Conservation (phyloP, 2,888 invertebrate species). For the Diarsia mendica region DNA sequence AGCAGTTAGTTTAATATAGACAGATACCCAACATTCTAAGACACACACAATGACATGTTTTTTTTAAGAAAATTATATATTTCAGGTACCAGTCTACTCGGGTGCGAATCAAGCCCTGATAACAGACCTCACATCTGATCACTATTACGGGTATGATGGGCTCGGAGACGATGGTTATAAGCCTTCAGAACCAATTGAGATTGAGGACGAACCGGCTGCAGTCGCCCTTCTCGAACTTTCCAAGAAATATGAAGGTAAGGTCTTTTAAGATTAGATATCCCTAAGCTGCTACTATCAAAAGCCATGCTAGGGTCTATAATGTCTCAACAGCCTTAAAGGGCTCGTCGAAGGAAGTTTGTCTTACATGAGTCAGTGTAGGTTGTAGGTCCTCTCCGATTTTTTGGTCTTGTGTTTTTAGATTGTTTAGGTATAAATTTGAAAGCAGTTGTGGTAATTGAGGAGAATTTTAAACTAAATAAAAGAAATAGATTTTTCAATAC, state of each 20-base stretch:
- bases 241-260: constrained; percentile 83
- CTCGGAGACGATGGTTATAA: constrained; percentile 90
- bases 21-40: neutral
- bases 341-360: neutral
- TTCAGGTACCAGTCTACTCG: constrained; percentile 92
- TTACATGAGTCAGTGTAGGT: neutral
- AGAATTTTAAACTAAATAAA: neutral
- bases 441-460: neutral
- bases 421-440: neutral
- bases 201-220: constrained; percentile 88
- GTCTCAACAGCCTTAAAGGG: neutral
- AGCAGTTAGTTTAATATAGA: too few relatives aligned
- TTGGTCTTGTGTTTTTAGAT: neutral
- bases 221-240: constrained; percentile 90
- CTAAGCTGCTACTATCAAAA: neutral
- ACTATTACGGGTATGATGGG: constrained; percentile 92
- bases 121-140: constrained; percentile 69
- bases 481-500: neutral
- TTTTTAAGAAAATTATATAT: neutral
- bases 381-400: neutral
- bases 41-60: neutral
- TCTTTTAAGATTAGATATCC: neutral
- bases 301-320: neutral
- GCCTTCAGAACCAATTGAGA: constrained; percentile 69
- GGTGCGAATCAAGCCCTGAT: constrained; percentile 89